Percentiles rank a stretch among this genome's conserved stretches.
Evolutionary conservation across 1,140 invertebrate species (phyloP).

Genomic region (Drosophila pachea): DNA sequence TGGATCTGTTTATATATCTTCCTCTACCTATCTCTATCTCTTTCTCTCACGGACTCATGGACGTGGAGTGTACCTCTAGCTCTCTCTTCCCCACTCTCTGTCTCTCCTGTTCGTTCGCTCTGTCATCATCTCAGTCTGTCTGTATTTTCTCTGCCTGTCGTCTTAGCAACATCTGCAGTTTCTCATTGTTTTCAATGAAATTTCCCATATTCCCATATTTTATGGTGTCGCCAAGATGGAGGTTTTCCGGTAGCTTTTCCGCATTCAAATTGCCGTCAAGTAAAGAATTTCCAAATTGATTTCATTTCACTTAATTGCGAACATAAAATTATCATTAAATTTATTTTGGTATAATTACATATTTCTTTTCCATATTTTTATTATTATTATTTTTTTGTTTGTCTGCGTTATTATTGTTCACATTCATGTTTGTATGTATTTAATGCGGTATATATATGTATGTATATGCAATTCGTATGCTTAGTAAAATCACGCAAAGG

Average conservation of each 20-base stretch:
- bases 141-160: background rate
- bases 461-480: conserved; percentile 56
- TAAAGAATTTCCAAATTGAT: conserved; percentile 14
- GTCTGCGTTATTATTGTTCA: conserved; percentile 51
- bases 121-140: too few species aligned
- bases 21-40: too few species aligned
- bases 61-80: too few species aligned
- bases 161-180: background rate
- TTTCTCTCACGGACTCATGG: too few species aligned
- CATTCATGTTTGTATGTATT: conserved; percentile 36
- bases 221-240: too few species aligned
- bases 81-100: too few species aligned
- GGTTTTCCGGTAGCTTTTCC: background rate
- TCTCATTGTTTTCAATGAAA: too few species aligned
- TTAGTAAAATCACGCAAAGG: conserved; percentile 74
- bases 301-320: conserved; percentile 70
- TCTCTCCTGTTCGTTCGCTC: too few species aligned
- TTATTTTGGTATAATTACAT: conserved; percentile 76
- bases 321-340: conserved; percentile 62
- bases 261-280: background rate
- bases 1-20: too few species aligned
- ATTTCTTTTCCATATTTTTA: conserved; percentile 31
- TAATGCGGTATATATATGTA: background rate
- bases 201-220: too few species aligned
- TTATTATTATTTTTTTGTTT: too few species aligned